Base-by-base conservation (phyloP, 2,797 vertebrate genomes). In the Ctenopoma multispine region DNA sequence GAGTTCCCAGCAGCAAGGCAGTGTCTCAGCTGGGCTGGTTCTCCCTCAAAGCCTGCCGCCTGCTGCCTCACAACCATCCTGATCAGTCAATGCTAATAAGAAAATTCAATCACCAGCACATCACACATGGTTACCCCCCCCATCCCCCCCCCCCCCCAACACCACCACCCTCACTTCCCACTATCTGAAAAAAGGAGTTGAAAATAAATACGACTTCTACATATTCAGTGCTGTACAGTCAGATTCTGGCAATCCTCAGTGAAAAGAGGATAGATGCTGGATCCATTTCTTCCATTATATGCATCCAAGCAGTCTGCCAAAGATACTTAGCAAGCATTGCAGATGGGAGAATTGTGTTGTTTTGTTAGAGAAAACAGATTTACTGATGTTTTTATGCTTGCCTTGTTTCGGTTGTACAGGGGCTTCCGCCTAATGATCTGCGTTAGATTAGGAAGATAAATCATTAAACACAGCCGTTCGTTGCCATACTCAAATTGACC, bases 391-490 rank as follows among this genome's bases (percentile, higher is more conserved):
- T 70, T 81, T 64, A 69, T 72, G 77, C 78, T 66, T 64, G 84
- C 83, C 70, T 87, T 82, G 81, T 80, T 87, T 84, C 64, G 51
- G 83, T 77, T 80, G 71, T 79, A 77, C 75, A 44, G 66, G 54
- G 77, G 47, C 63, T 50, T 64, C 70, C n/a, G 82, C 79, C 70
- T 90, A 90, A 91, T 89, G 84, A 84, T 88, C 76, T 90, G 84
- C 79, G 51, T 88, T 83, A 83, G 86, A 88, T 91, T 88, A 92
- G 85, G 75, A 68, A 77, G 82, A 91, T 92, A 87, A 91, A 93
- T 91, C 87, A 90, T 92, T 87, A 86, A 81, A 89, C 70, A 78
- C 81, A 81, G 73, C 77, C 60, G 77, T 77, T 86, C 82, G 77
- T 84, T 88, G 77, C 85, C 75, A 75, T 83, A 61, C 53, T 89